A percentile compares a stretch with the other conserved stretches of the same genome.
These are phyloP conservation scores for Perdita meconis DNA, from an alignment of 2,888 invertebrate genomes.

Conservation along the genomic window DNA sequence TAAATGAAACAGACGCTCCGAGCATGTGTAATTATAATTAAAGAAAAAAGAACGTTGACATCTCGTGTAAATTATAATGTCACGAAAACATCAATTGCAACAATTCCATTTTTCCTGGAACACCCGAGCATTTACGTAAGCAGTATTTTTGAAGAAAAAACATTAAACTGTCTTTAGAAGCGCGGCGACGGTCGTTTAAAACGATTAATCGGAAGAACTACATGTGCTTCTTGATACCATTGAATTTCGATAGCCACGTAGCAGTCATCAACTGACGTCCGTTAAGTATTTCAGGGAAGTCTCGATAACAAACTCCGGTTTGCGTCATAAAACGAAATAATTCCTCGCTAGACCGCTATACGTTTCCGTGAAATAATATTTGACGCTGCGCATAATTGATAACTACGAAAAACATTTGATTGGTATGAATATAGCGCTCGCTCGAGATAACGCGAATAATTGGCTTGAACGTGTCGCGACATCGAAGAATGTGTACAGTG, in stretches of 20 bases:
- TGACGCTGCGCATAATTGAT: neutral
- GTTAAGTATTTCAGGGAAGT: constrained; percentile 48
- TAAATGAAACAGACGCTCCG: neutral
- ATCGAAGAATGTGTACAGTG: neutral
- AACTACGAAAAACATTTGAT: constrained; percentile 1
- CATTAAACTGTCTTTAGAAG: neutral
- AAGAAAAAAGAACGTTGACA: neutral
- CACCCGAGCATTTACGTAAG: too few relatives aligned
- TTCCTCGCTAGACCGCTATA: constrained; percentile 18
- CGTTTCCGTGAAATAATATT: neutral
- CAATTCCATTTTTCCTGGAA: neutral
- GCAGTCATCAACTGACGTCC: constrained; percentile 36
- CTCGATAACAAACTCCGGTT: constrained; percentile 28
- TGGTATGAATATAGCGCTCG: neutral
- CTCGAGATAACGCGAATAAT: neutral
- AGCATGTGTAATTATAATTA: neutral
- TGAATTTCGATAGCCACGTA: constrained; percentile 40
- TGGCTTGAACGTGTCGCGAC: neutral
- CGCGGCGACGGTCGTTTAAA: neutral
- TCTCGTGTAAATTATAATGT: neutral
- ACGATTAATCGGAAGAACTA: neutral
- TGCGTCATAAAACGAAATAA: constrained; percentile 38
- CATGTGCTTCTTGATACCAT: constrained; percentile 6
- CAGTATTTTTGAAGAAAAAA: too few relatives aligned
- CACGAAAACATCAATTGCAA: neutral